Base-by-base conservation (phyloP, 2,888 invertebrate species). In the Rhodophaea formosa region DNA sequence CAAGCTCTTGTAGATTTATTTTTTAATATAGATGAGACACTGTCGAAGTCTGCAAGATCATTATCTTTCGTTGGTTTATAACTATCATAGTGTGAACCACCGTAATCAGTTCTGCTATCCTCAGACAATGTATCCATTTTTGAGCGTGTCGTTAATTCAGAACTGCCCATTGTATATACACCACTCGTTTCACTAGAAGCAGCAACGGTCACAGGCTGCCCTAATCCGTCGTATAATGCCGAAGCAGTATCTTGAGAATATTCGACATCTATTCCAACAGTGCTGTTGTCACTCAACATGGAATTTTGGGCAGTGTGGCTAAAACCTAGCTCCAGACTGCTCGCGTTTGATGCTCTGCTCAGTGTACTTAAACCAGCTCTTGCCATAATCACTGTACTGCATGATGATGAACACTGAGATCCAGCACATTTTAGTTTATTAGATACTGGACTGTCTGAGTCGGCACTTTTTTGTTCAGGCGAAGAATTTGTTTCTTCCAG, bases 251-350 rank as follows among this genome's bases (percentile, higher is more conserved):
- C 92, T 78, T 92, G 90, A 66, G 82, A 84, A 71, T 92, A 93
- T 70, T 95, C 95, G 42, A 93, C 88, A 68, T 95, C 94, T 64
- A 94, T 92, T 65, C 93, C 94, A 58, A 94, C 94, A 55, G 92
- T 93, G 58, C 93, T 93, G 14, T 94, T 93, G 71, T 96, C 96
- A 73, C 95, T 95, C 51, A 96, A 84, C 61, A 95, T 93, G 1
- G 96, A 96, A 77, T 97, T 97, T 82, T 97, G 96, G 16, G 97
- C 96, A 1, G 97, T 97, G 77, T 97, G 97, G 69, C 96, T 96
- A 75, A 95, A 97, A 54, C 96, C 96, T 61, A 97, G 86, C 85
- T 97, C 97, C 72, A 97, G 88, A 75, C 96, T 96, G 67, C 96
- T 96, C 54, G 95, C 94, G 45, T 96, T 95, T 29, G 96, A 96